Percentiles rank a stretch among this genome's conserved stretches.
phyloP scores from a whole-genome alignment of 2,113 vertebrate species.

The Haemorhous mexicanus region DNA sequence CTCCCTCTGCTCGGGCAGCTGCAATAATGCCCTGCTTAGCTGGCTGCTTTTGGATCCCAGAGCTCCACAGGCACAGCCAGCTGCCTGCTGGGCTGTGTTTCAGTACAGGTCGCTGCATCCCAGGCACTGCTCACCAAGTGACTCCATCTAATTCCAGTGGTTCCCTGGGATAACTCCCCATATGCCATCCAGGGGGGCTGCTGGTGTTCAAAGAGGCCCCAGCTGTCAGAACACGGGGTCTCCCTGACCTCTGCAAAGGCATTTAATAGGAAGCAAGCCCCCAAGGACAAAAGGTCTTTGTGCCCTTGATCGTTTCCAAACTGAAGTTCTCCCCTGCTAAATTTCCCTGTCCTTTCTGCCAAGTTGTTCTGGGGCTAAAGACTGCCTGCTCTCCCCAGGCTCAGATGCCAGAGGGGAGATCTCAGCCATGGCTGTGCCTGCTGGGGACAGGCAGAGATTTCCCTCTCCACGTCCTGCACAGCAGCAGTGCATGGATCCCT shows the following conservation, averaged over 20 bases:
- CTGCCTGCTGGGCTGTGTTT: not conserved
- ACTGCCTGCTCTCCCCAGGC: not conserved
- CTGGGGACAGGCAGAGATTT: not conserved
- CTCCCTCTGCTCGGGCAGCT: not conserved
- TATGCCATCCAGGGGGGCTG: accelerated
- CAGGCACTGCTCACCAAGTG: not conserved
- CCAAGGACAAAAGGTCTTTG: not conserved
- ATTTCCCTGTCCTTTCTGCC: not conserved
- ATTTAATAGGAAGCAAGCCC: not conserved
- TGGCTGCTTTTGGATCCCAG: not conserved
- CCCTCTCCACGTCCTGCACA: not conserved
- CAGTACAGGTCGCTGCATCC: not conserved
- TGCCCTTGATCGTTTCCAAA: not conserved
- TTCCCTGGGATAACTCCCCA: not conserved
- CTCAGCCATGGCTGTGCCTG: not conserved
- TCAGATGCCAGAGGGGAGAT: not conserved
- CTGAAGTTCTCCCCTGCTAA: not conserved
- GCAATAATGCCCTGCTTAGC: not conserved
- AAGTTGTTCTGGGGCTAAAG: not conserved
- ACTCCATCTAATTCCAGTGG: not conserved
- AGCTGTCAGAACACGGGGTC: not conserved
- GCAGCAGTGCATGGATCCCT: not conserved
- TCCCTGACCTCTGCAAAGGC: not conserved
- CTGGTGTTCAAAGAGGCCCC: not conserved
- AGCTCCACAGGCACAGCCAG: not conserved